Percentiles rank a stretch among this genome's conserved stretches.
Evolutionary conservation across 2,888 invertebrate genomes (phyloP).

Genomic region (Maniola hyperantus): DNA sequence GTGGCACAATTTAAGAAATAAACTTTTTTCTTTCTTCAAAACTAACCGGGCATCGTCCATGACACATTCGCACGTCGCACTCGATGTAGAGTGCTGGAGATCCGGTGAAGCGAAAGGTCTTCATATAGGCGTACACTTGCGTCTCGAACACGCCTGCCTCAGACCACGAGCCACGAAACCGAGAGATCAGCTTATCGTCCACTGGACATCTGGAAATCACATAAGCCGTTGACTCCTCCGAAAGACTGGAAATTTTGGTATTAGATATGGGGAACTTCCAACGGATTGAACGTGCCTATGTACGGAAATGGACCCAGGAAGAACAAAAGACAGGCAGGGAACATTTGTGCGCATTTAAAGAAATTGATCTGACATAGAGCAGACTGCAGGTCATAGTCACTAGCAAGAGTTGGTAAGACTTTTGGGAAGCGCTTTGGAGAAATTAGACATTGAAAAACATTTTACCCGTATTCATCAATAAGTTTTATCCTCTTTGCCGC

Average conservation of each 20-base stretch:
- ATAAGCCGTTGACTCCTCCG: neutral
- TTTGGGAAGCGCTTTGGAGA: no score
- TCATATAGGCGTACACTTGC: conserved; percentile 97
- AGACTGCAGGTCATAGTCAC: no score
- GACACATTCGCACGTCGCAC: conserved; percentile 97
- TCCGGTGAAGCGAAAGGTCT: conserved; percentile 96
- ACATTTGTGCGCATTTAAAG: no score
- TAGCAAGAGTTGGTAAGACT: no score
- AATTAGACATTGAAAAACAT: neutral
- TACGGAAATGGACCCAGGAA: no score
- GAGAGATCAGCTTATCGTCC: conserved; percentile 95
- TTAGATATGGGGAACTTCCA: no score
- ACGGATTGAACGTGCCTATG: no score
- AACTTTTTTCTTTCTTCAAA: no score
- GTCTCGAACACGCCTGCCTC: conserved; percentile 95
- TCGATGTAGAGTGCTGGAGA: conserved; percentile 97
- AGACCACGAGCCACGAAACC: conserved; percentile 96
- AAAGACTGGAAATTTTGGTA: no score
- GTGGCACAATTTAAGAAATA: no score
- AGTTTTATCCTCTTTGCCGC: conserved; percentile 95
- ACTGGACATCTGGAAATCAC: conserved; percentile 88
- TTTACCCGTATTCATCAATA: conserved; percentile 94
- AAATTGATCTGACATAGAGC: no score
- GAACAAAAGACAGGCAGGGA: no score
- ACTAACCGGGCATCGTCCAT: conserved; percentile 95